Base-by-base conservation (phyloP, 2,888 invertebrate species). In the Drosophila cyrtoloma region DNA sequence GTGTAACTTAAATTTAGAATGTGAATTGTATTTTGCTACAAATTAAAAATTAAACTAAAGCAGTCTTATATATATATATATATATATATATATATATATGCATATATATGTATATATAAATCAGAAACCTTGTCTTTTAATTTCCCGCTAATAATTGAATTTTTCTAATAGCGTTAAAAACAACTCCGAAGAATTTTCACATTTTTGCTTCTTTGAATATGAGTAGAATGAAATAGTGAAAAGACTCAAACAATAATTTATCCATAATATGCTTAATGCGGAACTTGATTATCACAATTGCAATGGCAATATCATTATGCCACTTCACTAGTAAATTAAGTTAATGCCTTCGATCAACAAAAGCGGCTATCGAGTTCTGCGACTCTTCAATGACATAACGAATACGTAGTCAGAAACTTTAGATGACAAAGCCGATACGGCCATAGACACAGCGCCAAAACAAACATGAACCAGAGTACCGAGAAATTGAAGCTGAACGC, bases 391-490 rank as follows among this genome's bases (percentile, higher is more conserved):
- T 71, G 80, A 71, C 60, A 76, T 66, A 69, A 61, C 56, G 63
- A 62, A 65, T 67, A 82, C 70, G 59, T 79, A 78, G 73, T 70
- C 52, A 67, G 81, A 81, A 81, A 82, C 71, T 70, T 68, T 64
- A 82, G 82, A 82, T 82, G 82, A 79, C 77, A 81, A 77, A 82
- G 64, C 69, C 70, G 81, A 81, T 72, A 75, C 47, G 62, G 67
- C 69, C 66, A 70, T 55, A 30, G 71, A 59, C 50, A 70, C 73
- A 77, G 68, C 53, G 79, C 62, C 81, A 77, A 71, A 69, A 71
- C 50, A 71, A 80, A 77, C 47, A 62, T 26, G 50, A 57, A 35
- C 52, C 55, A 53, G 64, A 79, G 60, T 64, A 50, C 33, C 67
- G 44, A 68, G 78, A 79, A 79, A 76, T 35, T 65, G 62, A 55